Conservation (phyloP, 2,113 vertebrate genomes). For the Ursus arctos region DNA sequence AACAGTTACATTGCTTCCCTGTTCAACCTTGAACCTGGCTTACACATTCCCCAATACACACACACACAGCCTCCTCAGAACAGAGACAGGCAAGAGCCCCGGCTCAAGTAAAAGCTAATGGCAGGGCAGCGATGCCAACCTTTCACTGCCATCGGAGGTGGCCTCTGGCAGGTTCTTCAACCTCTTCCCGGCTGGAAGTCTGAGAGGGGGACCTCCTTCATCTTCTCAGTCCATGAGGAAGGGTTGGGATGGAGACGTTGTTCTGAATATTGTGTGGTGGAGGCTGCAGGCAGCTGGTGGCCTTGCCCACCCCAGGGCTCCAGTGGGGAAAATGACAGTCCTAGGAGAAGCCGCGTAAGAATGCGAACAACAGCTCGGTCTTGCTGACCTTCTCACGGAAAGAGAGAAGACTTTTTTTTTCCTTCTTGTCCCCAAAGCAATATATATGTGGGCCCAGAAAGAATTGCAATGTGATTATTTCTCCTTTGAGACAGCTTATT, state of each 20-base stretch:
- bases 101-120: neutral
- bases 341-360: neutral
- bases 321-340: neutral
- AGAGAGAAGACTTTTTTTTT: constrained; percentile 34
- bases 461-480: neutral
- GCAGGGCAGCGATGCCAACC: neutral
- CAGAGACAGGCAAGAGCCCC: neutral
- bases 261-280: no score
- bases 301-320: neutral
- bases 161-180: neutral
- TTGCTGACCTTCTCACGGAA: constrained; percentile 58
- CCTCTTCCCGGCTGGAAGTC: neutral
- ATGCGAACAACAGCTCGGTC: neutral
- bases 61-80: neutral
- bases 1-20: neutral
- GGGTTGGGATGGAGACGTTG: neutral
- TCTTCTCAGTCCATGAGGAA: neutral
- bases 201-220: neutral
- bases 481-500: constrained; percentile 21
- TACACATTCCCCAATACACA: neutral
- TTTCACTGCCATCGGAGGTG: neutral
- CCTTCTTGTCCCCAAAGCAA: constrained; percentile 47
- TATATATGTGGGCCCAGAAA: neutral
- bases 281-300: rapidly evolving
- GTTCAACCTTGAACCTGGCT: constrained; percentile 30